Conservation (phyloP, 2,113 vertebrate species). For the Solea solea region DNA sequence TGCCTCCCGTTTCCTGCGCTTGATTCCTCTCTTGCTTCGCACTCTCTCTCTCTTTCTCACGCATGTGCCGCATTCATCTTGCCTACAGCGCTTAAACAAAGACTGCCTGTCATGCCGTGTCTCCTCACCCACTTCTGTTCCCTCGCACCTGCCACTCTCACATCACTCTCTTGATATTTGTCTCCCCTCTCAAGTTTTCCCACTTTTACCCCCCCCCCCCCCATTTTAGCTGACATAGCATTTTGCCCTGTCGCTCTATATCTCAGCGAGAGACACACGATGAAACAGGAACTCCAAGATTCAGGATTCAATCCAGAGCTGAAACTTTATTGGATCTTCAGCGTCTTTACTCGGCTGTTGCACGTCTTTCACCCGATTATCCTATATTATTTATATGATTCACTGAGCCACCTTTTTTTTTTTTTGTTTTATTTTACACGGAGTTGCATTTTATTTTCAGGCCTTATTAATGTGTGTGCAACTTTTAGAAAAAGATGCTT, state of each 20-base stretch:
- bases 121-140: conserved; percentile 17
- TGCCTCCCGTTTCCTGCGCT: conserved; percentile 2
- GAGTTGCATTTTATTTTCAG: neutral
- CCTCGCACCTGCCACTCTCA: conserved; percentile 57
- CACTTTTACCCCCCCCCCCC: neutral
- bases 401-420: neutral
- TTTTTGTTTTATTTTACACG: neutral
- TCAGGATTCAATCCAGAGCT: neutral
- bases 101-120: conserved; percentile 51
- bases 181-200: conserved; percentile 31
- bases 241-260: conserved; percentile 31
- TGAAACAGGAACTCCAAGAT: conserved; percentile 3
- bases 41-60: conserved; percentile 24
- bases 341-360: neutral
- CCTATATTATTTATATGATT: neutral
- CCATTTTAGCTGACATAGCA: conserved; percentile 40
- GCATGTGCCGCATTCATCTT: conserved; percentile 63
- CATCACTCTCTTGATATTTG: conserved; percentile 59
- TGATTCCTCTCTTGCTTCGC: conserved; percentile 41
- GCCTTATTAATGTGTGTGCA: conserved; percentile 1
- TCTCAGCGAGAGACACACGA: conserved; percentile 25
- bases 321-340: neutral
- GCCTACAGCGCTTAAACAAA: conserved; percentile 49
- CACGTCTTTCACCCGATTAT: neutral
- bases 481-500: neutral